A percentile compares a stretch with the other conserved stretches of the same genome.
These are phyloP conservation scores for Gnatocerus cornutus DNA, from an alignment of 2,888 invertebrate species.

Conservation along the genomic window DNA sequence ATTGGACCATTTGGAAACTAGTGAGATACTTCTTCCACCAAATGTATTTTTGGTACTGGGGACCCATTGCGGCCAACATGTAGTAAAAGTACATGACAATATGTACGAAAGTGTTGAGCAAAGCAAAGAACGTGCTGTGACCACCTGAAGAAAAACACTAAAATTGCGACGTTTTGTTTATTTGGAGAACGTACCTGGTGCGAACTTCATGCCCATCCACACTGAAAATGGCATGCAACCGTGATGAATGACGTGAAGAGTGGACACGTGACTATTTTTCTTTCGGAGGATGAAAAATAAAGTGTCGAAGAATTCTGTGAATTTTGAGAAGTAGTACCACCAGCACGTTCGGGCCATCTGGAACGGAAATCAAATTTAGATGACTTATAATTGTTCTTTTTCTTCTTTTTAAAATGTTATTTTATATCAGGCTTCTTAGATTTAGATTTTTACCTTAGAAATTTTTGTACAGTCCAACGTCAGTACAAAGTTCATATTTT, in stretches of 20 bases:
- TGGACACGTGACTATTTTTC: slow-evolving; percentile 92
- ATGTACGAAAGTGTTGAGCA: slow-evolving; percentile 96
- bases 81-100: slow-evolving; percentile 99
- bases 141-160: slow-evolving; percentile 76
- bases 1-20: slow-evolving; percentile 95
- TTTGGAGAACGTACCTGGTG: slow-evolving; percentile 79
- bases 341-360: slow-evolving; percentile 91
- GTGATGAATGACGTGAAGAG: slow-evolving; percentile 95
- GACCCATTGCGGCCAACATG: slow-evolving; percentile 95
- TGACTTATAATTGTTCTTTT: too few species aligned
- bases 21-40: slow-evolving; percentile 99
- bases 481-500: too few species aligned
- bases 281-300: slow-evolving; percentile 96
- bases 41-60: slow-evolving; percentile 92
- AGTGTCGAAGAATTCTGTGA: slow-evolving; percentile 95
- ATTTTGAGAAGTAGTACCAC: slow-evolving; percentile 97
- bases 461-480: too few species aligned
- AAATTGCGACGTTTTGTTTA: slow-evolving; percentile 38
- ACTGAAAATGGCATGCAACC: slow-evolving; percentile 96
- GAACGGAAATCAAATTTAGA: slow-evolving; percentile 49
- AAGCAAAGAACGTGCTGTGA: slow-evolving; percentile 96
- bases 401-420: too few species aligned
- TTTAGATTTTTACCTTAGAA: too few species aligned
- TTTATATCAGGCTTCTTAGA: too few species aligned
- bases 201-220: slow-evolving; percentile 96